Percentiles rank a stretch among this genome's conserved stretches.
phyloP scores from a whole-genome alignment of 2,888 invertebrate genomes.

The Ophion slaviceki region DNA sequence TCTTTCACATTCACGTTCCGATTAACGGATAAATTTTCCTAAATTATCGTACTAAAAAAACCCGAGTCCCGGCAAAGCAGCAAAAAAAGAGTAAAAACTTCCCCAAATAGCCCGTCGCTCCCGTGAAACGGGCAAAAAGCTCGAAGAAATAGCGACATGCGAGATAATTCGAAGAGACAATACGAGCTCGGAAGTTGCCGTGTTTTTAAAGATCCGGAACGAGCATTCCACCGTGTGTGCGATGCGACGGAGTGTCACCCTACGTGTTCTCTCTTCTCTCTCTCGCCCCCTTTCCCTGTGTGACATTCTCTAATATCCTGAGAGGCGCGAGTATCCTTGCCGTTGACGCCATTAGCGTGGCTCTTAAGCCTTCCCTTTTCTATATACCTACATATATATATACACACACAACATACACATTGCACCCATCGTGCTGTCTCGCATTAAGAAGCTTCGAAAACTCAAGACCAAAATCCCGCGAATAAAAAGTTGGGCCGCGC shows the following conservation, averaged over 20 bases:
- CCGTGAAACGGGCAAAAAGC: background rate
- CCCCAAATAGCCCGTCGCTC: no score
- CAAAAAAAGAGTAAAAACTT: no score
- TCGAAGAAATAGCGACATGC: background rate
- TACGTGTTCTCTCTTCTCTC: constrained; percentile 9
- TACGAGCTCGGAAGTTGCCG: constrained; percentile 36
- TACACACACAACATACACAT: no score
- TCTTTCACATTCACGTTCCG: no score
- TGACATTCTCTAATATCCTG: constrained; percentile 59
- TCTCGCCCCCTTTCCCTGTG: constrained; percentile 22
- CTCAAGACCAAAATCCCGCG: constrained; percentile 69
- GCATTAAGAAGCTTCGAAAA: constrained; percentile 45
- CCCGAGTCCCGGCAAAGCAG: no score
- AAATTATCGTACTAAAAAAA: no score
- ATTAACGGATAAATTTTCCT: no score
- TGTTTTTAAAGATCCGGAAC: constrained; percentile 48
- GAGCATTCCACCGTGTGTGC: constrained; percentile 36
- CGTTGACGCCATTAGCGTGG: constrained; percentile 77
- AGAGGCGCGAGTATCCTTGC: constrained; percentile 69
- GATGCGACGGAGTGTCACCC: constrained; percentile 41
- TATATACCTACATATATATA: no score
- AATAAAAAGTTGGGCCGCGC: constrained; percentile 72
- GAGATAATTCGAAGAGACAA: constrained; percentile 50
- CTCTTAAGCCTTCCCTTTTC: constrained; percentile 71
- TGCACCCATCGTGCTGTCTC: constrained; percentile 31